phyloP scores from a whole-genome alignment of 35 echinoderm and acorn worm species.

The Apostichopus californicus region DNA sequence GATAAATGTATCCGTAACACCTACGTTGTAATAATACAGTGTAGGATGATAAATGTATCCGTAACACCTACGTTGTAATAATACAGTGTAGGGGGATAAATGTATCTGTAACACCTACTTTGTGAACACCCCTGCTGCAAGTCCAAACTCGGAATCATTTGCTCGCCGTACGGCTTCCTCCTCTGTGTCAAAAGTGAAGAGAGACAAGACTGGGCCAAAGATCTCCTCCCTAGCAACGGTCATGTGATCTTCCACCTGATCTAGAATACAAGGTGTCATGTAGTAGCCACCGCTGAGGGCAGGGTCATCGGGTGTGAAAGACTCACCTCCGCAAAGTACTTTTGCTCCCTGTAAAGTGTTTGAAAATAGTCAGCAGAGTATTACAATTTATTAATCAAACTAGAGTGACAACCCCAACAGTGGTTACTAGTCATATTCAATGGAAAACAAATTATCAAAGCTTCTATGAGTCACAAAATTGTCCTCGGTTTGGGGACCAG shows the following conservation, averaged over 20 bases:
- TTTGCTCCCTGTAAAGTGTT: constrained; percentile 71
- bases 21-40: too few relatives aligned
- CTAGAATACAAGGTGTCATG: constrained; percentile 76
- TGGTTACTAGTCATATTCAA: too few relatives aligned
- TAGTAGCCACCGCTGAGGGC: constrained; percentile 74
- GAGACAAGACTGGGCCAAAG: constrained; percentile 79
- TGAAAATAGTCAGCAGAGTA: not conserved
- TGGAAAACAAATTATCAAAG: too few relatives aligned
- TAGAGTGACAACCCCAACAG: too few relatives aligned
- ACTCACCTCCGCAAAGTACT: constrained; percentile 84
- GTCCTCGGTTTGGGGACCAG: too few relatives aligned
- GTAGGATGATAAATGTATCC: too few relatives aligned
- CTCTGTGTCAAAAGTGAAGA: constrained; percentile 88
- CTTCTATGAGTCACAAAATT: too few relatives aligned
- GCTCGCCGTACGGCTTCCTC: constrained; percentile 79
- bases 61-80: too few relatives aligned
- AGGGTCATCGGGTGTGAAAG: constrained; percentile 74
- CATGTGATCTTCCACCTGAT: constrained; percentile 87
- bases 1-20: too few relatives aligned
- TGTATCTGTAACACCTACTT: constrained; percentile 62
- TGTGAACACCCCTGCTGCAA: constrained; percentile 90
- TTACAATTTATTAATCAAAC: too few relatives aligned
- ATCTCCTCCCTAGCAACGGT: constrained; percentile 76
- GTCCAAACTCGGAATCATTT: constrained; percentile 80
- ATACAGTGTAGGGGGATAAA: too few relatives aligned